These are phyloP conservation scores for Enteromius argenteus DNA, from an alignment of 2,797 vertebrate species.

Conservation along the genomic window DNA sequence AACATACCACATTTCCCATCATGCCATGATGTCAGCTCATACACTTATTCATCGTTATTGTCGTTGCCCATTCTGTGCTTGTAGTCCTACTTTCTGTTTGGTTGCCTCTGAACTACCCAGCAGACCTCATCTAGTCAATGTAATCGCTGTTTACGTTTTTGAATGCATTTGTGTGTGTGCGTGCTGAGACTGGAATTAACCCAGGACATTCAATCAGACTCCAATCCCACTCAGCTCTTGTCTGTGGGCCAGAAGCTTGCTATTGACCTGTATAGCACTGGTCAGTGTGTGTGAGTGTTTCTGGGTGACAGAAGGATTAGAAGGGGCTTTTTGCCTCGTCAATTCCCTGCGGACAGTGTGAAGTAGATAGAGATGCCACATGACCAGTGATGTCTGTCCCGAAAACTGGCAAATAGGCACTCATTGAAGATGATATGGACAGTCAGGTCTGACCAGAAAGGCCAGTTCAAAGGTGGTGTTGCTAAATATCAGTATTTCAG, in stretches of 20 bases:
- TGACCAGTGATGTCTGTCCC: constrained; percentile 40
- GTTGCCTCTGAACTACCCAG: not conserved
- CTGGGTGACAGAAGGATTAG: constrained; percentile 57
- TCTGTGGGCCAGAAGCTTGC: constrained; percentile 61
- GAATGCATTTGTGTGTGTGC: constrained; percentile 36
- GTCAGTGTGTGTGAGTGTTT: constrained; percentile 49
- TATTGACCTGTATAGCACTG: constrained; percentile 57
- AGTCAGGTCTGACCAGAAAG: not conserved
- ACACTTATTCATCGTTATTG: not conserved
- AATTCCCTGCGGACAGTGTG: constrained; percentile 50
- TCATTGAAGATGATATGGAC: constrained; percentile 21
- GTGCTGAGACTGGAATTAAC: constrained; percentile 69
- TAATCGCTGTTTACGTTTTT: constrained; percentile 33
- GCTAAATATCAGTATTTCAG: constrained; percentile 4
- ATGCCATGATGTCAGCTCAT: not conserved
- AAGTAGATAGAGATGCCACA: constrained; percentile 51
- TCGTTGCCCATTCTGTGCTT: not conserved
- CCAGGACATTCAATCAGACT: constrained; percentile 77
- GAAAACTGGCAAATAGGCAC: constrained; percentile 39
- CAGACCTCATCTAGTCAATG: constrained; percentile 34
- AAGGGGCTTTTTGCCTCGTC: constrained; percentile 54
- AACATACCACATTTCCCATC: constrained; percentile 32
- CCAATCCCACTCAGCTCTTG: constrained; percentile 69
- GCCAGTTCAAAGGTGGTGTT: not conserved
- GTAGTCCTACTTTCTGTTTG: constrained; percentile 29